Conservation (phyloP, 2,888 invertebrate genomes). For the Abrostola tripartita region DNA sequence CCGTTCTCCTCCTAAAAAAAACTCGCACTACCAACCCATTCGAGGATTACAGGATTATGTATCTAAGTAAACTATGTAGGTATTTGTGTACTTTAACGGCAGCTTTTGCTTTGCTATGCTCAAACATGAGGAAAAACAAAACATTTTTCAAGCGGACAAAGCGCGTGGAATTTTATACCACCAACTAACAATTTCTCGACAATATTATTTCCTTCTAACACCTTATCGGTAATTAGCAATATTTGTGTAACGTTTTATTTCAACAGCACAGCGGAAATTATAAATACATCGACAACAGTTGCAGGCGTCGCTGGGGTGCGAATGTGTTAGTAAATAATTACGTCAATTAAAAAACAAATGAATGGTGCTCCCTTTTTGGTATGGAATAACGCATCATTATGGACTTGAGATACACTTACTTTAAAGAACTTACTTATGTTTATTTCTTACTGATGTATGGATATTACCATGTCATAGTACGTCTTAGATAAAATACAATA, state of each 20-base stretch:
- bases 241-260: conserved; percentile 1
- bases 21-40: no score
- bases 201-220: neutral
- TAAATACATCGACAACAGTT: neutral
- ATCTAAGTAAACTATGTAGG: no score
- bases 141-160: no score
- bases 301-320: neutral
- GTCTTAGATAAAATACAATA: no score
- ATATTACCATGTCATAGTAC: no score
- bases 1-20: no score
- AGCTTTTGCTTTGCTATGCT: no score
- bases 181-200: neutral
- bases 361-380: neutral
- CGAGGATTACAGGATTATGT: no score
- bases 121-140: no score
- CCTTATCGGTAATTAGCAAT: conserved; percentile 1
- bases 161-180: no score
- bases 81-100: no score
- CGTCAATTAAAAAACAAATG: neutral
- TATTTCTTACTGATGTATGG: no score
- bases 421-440: neutral
- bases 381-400: neutral
- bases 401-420: neutral
- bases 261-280: conserved; percentile 1
- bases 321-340: conserved; percentile 1